These are phyloP conservation scores for Eurytoma californica DNA, from an alignment of 2,888 invertebrate species.

Conservation along the genomic window DNA sequence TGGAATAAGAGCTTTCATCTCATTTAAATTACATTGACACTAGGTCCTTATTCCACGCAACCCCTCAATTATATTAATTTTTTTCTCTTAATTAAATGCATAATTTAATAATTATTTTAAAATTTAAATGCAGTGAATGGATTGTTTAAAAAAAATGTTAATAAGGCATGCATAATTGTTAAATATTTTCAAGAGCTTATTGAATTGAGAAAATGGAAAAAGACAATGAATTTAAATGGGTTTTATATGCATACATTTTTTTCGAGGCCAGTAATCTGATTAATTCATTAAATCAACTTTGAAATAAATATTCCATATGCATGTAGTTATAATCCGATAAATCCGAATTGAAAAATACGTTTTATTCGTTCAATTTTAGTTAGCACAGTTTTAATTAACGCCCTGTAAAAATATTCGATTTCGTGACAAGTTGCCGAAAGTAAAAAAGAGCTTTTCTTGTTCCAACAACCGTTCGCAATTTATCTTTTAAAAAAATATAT, in stretches of 20 bases:
- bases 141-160: too few species aligned
- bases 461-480: too few species aligned
- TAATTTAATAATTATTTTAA: too few species aligned
- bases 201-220: constrained; percentile 36
- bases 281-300: constrained; percentile 39
- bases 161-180: constrained; percentile 13
- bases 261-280: constrained; percentile 28
- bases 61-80: too few species aligned
- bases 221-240: constrained; percentile 11
- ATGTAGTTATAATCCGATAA: constrained; percentile 35
- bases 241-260: constrained; percentile 4
- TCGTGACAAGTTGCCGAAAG: neutral
- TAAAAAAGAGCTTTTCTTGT: too few species aligned
- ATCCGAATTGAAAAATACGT: constrained; percentile 24
- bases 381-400: constrained; percentile 11
- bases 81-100: too few species aligned
- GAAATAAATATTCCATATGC: constrained; percentile 35
- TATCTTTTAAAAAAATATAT: too few species aligned
- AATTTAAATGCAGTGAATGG: too few species aligned
- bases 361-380: constrained; percentile 17
- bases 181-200: constrained; percentile 43
- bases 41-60: too few species aligned
- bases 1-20: too few species aligned
- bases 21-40: too few species aligned
- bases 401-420: constrained; percentile 14